phyloP scores from a whole-genome alignment of 2,797 vertebrate genomes.

The Otolemur crassicaudatus region DNA sequence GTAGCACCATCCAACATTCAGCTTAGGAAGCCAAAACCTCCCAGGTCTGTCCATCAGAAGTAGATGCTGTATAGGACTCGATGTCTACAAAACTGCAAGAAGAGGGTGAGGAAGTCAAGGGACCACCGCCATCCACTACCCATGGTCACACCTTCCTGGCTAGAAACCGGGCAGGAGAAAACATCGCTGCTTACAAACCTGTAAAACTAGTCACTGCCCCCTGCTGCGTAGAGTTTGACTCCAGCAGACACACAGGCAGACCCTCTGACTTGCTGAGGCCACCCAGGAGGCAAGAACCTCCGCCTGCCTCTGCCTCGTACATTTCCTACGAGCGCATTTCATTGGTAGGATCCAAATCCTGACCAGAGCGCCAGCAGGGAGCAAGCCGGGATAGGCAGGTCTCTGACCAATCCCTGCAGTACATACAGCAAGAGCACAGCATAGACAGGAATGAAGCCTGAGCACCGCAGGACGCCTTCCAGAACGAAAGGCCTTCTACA shows the following conservation, averaged over 20 bases:
- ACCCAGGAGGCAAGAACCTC: neutral
- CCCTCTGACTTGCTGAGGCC: neutral
- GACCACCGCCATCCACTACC: neutral
- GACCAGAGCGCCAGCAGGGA: neutral
- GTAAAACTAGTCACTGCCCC: neutral
- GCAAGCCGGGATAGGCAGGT: neutral
- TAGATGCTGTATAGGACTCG: neutral
- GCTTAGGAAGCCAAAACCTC: neutral
- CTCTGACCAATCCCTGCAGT: neutral
- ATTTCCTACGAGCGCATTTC: neutral
- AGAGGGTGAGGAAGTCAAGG: neutral
- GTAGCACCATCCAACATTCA: neutral
- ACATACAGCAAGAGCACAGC: neutral
- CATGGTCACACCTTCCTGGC: neutral
- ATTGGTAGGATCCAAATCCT: neutral
- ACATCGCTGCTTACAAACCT: neutral
- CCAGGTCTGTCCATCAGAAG: neutral
- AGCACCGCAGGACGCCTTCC: neutral
- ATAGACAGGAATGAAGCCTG: neutral
- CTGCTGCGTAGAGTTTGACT: neutral
- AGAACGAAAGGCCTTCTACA: neutral
- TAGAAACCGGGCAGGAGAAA: neutral
- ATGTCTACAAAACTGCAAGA: neutral
- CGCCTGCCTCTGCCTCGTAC: neutral
- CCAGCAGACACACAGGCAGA: neutral